These are phyloP conservation scores for Cataglyphis altisquamis DNA, from an alignment of 2,888 invertebrate species.

Conservation along the genomic window DNA sequence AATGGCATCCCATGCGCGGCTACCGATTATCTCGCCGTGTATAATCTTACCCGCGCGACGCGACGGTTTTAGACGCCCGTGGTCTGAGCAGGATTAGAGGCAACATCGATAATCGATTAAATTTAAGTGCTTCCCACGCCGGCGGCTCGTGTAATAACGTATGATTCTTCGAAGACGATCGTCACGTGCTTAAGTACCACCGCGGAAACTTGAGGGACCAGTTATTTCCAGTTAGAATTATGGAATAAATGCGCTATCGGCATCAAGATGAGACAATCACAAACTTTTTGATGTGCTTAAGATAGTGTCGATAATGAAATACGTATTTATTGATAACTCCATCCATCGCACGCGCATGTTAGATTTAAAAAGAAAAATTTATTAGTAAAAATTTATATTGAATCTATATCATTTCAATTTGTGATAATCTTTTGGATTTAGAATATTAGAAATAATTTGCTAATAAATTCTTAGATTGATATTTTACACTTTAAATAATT, in stretches of 20 bases:
- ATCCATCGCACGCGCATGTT: background rate
- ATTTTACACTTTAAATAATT: background rate
- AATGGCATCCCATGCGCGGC: slow-evolving; percentile 67
- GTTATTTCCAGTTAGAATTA: slow-evolving; percentile 32
- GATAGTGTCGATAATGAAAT: slow-evolving; percentile 25
- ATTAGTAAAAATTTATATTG: slow-evolving; percentile 11
- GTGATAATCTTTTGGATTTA: background rate
- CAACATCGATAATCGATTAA: slow-evolving; percentile 76
- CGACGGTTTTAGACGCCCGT: slow-evolving; percentile 61
- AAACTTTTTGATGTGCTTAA: slow-evolving; percentile 27
- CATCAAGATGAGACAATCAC: background rate
- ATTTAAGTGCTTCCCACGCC: slow-evolving; percentile 64
- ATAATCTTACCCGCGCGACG: slow-evolving; percentile 62
- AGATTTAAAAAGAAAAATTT: background rate
- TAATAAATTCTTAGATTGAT: slow-evolving; percentile 15
- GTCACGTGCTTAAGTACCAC: slow-evolving; percentile 50
- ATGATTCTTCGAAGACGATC: slow-evolving; percentile 61
- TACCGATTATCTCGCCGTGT: slow-evolving; percentile 63
- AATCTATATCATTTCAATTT: background rate
- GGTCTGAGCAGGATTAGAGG: slow-evolving; percentile 67
- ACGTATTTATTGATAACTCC: background rate
- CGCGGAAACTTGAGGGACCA: slow-evolving; percentile 47
- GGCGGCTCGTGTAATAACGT: slow-evolving; percentile 69
- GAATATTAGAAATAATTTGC: slow-evolving; percentile 12
- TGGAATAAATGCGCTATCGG: slow-evolving; percentile 33